Percentiles rank a stretch among this genome's conserved stretches.
phyloP scores from a whole-genome alignment of 2,797 vertebrate species.

The Paratrypauchen microcephalus region DNA sequence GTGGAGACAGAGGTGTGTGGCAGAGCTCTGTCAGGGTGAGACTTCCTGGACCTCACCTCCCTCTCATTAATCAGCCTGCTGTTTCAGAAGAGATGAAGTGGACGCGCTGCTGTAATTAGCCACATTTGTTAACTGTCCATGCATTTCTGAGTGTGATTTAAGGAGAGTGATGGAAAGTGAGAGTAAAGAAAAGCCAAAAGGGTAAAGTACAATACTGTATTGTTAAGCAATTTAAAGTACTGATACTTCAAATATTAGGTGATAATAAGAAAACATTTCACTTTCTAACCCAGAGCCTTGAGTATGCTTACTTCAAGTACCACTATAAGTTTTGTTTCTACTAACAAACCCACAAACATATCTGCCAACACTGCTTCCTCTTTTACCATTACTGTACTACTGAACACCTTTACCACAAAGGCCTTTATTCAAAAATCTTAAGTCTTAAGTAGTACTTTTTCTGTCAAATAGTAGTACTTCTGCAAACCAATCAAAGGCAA shows the following conservation, averaged over 20 bases:
- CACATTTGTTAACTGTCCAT: constrained; percentile 83
- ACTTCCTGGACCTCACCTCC: constrained; percentile 90
- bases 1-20: constrained; percentile 59
- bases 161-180: constrained; percentile 49
- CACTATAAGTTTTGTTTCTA: background rate
- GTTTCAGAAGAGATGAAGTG: constrained; percentile 82
- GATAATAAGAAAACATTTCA: background rate
- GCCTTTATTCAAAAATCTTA: background rate
- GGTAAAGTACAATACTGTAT: background rate
- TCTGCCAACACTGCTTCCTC: background rate
- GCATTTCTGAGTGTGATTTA: constrained; percentile 29
- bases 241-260: background rate
- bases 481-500: background rate
- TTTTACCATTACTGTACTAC: no score
- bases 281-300: background rate
- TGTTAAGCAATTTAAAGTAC: background rate
- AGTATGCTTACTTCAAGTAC: background rate
- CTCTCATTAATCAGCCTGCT: constrained; percentile 95
- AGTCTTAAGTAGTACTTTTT: background rate
- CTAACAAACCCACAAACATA: background rate
- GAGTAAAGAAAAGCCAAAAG: background rate
- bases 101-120: constrained; percentile 88
- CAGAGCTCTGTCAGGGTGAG: constrained; percentile 85
- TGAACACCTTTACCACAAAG: background rate
- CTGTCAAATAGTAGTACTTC: background rate